Evolutionary conservation across 2,113 vertebrate species (phyloP).

Genomic region (Aldabrachelys gigantea): DNA sequence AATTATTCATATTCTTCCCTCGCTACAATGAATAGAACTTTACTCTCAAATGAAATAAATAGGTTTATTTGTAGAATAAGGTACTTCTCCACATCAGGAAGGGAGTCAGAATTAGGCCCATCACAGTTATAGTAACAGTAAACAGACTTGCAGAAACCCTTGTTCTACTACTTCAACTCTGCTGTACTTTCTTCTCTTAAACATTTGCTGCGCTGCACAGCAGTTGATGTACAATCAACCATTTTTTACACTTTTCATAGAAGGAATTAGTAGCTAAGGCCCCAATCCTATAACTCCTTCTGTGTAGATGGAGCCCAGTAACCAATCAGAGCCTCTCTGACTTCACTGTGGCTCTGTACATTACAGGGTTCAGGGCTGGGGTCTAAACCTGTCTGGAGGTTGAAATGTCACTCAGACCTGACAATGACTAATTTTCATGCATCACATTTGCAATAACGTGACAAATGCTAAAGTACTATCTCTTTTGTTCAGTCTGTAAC

Average conservation of each 20-base stretch:
- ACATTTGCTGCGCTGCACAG: background rate
- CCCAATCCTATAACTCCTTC: background rate
- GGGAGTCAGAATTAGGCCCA: background rate
- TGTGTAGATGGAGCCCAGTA: background rate
- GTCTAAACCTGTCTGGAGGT: background rate
- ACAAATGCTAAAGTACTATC: background rate
- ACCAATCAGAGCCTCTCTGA: fast-evolving
- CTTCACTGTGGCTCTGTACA: background rate
- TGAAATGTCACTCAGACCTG: background rate
- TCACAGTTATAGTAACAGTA: background rate
- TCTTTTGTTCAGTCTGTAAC: background rate
- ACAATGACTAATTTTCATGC: background rate
- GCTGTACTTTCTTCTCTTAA: background rate
- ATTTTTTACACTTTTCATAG: background rate
- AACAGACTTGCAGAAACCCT: background rate
- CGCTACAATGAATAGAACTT: background rate
- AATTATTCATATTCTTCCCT: background rate
- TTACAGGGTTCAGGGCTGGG: background rate
- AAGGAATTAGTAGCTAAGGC: background rate
- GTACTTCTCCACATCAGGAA: background rate
- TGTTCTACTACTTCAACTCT: background rate
- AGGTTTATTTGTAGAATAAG: background rate
- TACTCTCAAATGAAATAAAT: background rate
- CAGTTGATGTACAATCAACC: background rate
- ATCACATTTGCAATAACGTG: background rate